Evolutionary conservation across 2,113 vertebrate genomes (phyloP), one percentile per base, ranked within the genome.

Genomic region (Lampris megalopsis): DNA sequence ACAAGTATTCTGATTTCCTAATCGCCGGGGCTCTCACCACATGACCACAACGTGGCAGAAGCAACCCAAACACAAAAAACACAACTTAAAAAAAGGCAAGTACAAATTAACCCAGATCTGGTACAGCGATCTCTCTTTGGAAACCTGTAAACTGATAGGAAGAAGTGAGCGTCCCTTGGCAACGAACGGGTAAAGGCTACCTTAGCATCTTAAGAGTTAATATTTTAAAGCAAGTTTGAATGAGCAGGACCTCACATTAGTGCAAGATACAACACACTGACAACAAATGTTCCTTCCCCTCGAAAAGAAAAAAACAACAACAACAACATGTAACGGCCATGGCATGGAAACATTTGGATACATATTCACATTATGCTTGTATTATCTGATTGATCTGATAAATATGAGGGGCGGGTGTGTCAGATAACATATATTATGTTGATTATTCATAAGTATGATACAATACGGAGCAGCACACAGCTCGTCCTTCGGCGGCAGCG

Each of bases 311-410:
- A 62, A 70, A 63, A 2, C 5, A 75, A 84, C 37, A 82, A n/a
- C n/a, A n/a, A n/a, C n/a, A n/a, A n/a, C n/a, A n/a, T n/a, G n/a
- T n/a, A n/a, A n/a, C n/a, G n/a, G 61, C 68, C 59, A 78, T 83
- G 85, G 49, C 77, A 72, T 68, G 76, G 65, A 84, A 77, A n/a
- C 64, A 63, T 83, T 74, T 81, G 86, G 73, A 77, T 88, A 87
- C 79, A 88, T 89, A 86, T 86, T 90, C 88, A 90, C 89, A 91
- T 85, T 82, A 88, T 79, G 80, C 80, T 84, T 79, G 66, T 87
- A 79, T 81, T 53, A 75, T 86, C 77, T 81, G 58, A 80, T 64
- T 73, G 75, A 73, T 71, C n/a, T n/a, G n/a, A n/a, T n/a, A 80
- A 78, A 75, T 87, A 40, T 73, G 78, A 73, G 81, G 69, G 72